Conservation (phyloP, 2,113 vertebrate genomes). For the Panurus biarmicus region DNA sequence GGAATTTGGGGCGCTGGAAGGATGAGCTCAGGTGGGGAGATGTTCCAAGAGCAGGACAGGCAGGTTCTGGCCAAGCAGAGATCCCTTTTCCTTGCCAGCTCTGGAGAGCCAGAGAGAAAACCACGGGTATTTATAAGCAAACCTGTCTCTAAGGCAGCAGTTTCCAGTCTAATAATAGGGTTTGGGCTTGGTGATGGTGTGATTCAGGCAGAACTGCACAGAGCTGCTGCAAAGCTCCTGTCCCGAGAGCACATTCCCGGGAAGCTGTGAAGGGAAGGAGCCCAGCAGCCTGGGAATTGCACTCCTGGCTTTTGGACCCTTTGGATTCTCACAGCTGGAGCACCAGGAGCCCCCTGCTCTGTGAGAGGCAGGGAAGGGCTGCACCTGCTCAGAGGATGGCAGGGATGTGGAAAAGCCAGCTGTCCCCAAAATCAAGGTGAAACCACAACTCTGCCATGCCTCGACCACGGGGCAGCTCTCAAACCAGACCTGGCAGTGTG, state of each 20-base stretch:
- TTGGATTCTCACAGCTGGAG: neutral
- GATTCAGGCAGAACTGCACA: constrained; percentile 4
- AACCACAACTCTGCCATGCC: neutral
- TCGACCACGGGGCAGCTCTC: neutral
- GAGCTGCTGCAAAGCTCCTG: neutral
- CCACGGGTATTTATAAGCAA: neutral
- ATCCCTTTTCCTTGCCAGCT: neutral
- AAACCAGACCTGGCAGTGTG: rapidly evolving
- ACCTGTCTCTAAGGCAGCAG: constrained; percentile 49
- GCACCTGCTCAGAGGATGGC: neutral
- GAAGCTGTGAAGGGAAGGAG: neutral
- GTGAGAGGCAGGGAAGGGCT: neutral
- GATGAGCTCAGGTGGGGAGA: neutral
- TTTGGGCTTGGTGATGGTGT: neutral
- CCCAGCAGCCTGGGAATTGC: neutral
- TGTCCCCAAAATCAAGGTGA: neutral
- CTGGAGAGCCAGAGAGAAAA: neutral
- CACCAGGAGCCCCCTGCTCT: neutral
- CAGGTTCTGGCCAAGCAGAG: neutral
- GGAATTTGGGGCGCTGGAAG: neutral
- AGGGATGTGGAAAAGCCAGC: neutral
- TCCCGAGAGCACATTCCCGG: neutral
- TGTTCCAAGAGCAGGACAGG: neutral
- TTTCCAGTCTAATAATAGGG: constrained; percentile 42
- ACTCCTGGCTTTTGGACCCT: neutral